Conservation (phyloP, 2,888 invertebrate genomes). For the Syrphus vitripennis region DNA sequence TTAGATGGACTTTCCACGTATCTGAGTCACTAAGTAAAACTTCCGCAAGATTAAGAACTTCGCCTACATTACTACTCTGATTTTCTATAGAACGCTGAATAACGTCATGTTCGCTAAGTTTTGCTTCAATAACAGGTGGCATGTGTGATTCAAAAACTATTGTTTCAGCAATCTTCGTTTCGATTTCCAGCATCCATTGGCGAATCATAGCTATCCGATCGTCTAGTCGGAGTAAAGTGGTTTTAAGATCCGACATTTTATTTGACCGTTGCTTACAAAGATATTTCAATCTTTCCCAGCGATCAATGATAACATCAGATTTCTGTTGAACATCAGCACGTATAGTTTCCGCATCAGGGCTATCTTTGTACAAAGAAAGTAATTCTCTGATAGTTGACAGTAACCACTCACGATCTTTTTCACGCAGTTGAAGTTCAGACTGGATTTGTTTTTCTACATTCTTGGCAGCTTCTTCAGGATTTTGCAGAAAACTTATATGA, state of each 20-base stretch:
- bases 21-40: slow-evolving; percentile 89
- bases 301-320: slow-evolving; percentile 84
- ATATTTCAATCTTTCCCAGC: slow-evolving; percentile 87
- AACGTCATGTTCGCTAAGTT: slow-evolving; percentile 87
- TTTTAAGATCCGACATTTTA: slow-evolving; percentile 87
- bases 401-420: slow-evolving; percentile 91
- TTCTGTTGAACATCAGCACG: slow-evolving; percentile 83
- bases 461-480: slow-evolving; percentile 88
- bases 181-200: slow-evolving; percentile 87
- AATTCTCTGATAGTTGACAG: slow-evolving; percentile 86
- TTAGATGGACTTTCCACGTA: slow-evolving; percentile 87
- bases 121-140: slow-evolving; percentile 86
- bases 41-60: slow-evolving; percentile 90
- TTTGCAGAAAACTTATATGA: slow-evolving; percentile 83
- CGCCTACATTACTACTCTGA: slow-evolving; percentile 89
- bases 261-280: slow-evolving; percentile 86
- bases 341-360: slow-evolving; percentile 84
- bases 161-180: slow-evolving; percentile 86
- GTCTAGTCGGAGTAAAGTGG: slow-evolving; percentile 87
- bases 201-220: slow-evolving; percentile 87
- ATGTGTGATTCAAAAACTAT: slow-evolving; percentile 86
- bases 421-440: slow-evolving; percentile 88
- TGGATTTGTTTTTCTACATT: slow-evolving; percentile 88
- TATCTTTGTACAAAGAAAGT: slow-evolving; percentile 84
- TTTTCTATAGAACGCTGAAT: slow-evolving; percentile 89